Conservation (phyloP, 2,797 vertebrate species). For the Vultur gryphus region DNA sequence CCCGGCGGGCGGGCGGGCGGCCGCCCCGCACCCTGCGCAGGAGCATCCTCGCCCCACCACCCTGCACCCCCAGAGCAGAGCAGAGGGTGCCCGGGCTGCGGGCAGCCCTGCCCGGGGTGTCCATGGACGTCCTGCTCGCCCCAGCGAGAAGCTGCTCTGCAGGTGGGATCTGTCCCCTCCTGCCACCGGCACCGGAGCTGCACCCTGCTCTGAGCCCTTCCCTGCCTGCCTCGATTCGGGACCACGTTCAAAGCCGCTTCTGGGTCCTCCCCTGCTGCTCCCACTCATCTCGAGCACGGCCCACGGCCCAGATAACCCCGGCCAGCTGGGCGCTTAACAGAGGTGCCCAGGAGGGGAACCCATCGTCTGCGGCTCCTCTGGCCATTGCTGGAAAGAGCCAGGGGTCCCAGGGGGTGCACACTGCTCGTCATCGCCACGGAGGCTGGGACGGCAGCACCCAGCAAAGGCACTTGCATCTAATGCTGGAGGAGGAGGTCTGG, state of each 20-base stretch:
- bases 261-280: not conserved
- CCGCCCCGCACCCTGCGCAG: rapidly evolving
- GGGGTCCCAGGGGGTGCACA: not conserved
- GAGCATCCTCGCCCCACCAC: not conserved
- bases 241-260: not conserved
- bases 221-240: not conserved
- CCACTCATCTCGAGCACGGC: not conserved
- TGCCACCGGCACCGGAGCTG: not conserved
- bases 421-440: rapidly evolving
- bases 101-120: not conserved
- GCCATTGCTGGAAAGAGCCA: not conserved
- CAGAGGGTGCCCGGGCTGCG: not conserved
- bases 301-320: rapidly evolving
- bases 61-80: not conserved
- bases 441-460: not conserved
- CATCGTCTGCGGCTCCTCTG: not conserved
- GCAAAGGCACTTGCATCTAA: not conserved
- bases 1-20: rapidly evolving
- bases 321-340: not conserved
- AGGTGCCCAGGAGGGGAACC: not conserved
- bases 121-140: rapidly evolving
- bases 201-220: not conserved
- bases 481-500: not conserved
- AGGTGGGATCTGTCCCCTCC: not conserved
- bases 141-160: not conserved